Percentiles rank a stretch among this genome's conserved stretches.
phyloP scores from a whole-genome alignment of 2,797 vertebrate species.

The Aulostomus chinensis region DNA sequence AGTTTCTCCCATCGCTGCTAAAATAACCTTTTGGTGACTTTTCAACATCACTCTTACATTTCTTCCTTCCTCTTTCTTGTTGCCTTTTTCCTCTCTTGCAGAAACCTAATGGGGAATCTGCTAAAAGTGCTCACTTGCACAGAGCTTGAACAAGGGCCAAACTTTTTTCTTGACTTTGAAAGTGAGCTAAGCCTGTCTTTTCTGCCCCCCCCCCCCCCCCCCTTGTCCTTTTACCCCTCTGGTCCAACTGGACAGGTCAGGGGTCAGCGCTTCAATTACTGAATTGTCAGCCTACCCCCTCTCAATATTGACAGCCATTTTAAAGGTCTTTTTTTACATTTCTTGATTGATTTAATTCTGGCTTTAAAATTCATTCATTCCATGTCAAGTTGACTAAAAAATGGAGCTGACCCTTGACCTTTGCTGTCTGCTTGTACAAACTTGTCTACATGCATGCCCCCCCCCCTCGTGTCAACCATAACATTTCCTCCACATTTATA shows the following conservation, averaged over 20 bases:
- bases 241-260: constrained; percentile 42
- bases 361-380: constrained; percentile 16
- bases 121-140: constrained; percentile 95
- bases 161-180: constrained; percentile 98
- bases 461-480: constrained; percentile 6
- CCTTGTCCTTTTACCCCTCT: constrained; percentile 6
- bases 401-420: constrained; percentile 65
- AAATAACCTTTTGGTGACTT: constrained; percentile 41
- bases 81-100: constrained; percentile 77
- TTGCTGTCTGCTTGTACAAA: constrained; percentile 30
- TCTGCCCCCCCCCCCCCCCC: not conserved
- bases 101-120: constrained; percentile 91
- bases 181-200: constrained; percentile 82
- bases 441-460: constrained; percentile 30
- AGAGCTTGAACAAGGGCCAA: constrained; percentile 94
- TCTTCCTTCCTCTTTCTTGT: constrained; percentile 34
- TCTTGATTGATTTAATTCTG: constrained; percentile 29
- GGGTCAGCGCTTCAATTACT: constrained; percentile 53
- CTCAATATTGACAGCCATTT: constrained; percentile 21
- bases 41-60: constrained; percentile 55
- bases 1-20: not conserved
- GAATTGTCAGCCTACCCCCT: constrained; percentile 2
- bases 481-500: not conserved
- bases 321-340: constrained; percentile 16
- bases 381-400: constrained; percentile 17